phyloP scores from a whole-genome alignment of 2,888 invertebrate species.

The Fragum fragum region DNA sequence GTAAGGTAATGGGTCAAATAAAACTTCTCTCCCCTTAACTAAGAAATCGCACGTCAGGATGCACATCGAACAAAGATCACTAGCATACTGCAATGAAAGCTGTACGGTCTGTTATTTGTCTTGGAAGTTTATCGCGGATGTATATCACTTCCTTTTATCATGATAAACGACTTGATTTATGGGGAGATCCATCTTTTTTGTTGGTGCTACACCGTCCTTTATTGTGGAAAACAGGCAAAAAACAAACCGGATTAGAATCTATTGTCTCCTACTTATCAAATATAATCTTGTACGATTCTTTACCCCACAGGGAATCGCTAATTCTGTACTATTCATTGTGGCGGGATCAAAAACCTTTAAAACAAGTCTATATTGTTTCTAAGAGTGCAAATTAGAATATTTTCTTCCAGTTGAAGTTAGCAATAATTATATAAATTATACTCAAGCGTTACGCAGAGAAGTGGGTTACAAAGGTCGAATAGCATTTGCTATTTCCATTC shows the following conservation, averaged over 20 bases:
- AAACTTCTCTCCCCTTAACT: no score
- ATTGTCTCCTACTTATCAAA: slow-evolving; percentile 20
- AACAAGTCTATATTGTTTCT: neutral
- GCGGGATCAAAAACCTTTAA: neutral
- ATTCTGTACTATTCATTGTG: neutral
- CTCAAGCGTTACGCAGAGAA: no score
- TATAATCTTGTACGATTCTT: slow-evolving; percentile 17
- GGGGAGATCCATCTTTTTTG: slow-evolving; percentile 21
- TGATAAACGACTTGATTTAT: slow-evolving; percentile 24
- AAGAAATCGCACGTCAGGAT: no score
- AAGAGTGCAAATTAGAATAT: no score
- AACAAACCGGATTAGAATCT: slow-evolving; percentile 12
- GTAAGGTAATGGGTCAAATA: no score
- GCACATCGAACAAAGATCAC: no score
- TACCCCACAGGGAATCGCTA: slow-evolving; percentile 10
- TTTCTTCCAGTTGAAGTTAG: no score
- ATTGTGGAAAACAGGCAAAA: slow-evolving; percentile 27
- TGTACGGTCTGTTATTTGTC: slow-evolving; percentile 22
- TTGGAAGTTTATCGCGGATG: slow-evolving; percentile 1
- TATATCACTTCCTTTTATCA: slow-evolving; percentile 27
- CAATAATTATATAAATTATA: no score
- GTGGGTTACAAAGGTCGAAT: no score
- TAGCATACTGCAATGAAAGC: neutral
- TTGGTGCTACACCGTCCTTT: slow-evolving; percentile 15
- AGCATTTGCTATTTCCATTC: no score